Base-by-base conservation (phyloP, 2,113 vertebrate genomes). In the Embiotoca jacksoni region DNA sequence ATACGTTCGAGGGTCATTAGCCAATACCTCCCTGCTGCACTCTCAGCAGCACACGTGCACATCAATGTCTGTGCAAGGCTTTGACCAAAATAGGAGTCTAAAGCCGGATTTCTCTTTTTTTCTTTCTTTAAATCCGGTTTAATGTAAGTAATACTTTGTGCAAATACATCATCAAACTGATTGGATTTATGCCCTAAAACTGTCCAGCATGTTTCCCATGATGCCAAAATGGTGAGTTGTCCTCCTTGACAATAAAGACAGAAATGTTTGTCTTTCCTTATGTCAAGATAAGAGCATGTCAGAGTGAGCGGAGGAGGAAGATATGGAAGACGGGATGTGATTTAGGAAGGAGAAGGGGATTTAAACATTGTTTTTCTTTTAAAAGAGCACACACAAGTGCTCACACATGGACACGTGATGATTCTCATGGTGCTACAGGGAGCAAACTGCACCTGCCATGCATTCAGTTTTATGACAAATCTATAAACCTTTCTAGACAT, bases 211-310 rank as follows among this genome's bases (percentile, higher is more conserved):
- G 39, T 30, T 44, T 44, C 41, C 41, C 10, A 11, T 11, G 41
- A 44, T 44, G 31, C 52, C n/a, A 54, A 47, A 30, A 50, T n/a
- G 47, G 32, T 23, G 11, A 72, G 60, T 66, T 33, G 46, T 32
- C 52, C 30, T 46, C 6, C 47, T 30, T 44, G 41, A 56, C 54
- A 65, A 57, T 64, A 60, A 64, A 50, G 37, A 66, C 15, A 37
- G 11, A 70, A 33, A 37, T 63, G 63, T 61, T 84, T 68, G 67
- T 63, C 49, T 69, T 77, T 47, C 49, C 35, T 60, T 4, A 39
- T 13, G 60, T 69, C 58, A 54, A 53, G 55, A 87, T 80, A 73
- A 64, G 59, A 65, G 46, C 31, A 13, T 46, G 66, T 73, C 46
- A 56, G 75, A 66, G 14, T 0, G 10, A 65, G 54, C 61, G 58